Conservation (phyloP, 2,888 invertebrate genomes). For the Icerya purchasi region DNA sequence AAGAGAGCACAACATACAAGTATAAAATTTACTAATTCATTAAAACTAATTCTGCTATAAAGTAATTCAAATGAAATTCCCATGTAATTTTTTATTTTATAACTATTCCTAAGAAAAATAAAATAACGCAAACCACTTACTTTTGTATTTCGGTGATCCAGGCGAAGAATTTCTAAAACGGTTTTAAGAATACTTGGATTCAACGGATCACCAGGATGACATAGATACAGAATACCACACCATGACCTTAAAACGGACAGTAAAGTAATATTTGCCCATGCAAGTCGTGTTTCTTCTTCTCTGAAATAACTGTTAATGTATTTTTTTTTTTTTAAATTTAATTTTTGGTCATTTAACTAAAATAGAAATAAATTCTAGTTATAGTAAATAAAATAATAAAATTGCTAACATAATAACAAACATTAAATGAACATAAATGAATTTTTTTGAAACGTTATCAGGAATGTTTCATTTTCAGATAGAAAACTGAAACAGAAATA, state of each 20-base stretch:
- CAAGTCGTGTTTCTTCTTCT: conserved; percentile 11
- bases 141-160: conserved; percentile 24
- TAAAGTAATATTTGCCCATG: conserved; percentile 24
- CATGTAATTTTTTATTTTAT: too few relatives aligned
- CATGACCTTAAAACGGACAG: conserved; percentile 73
- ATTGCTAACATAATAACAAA: too few relatives aligned
- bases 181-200: conserved; percentile 20
- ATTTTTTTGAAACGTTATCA: too few relatives aligned
- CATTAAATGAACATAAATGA: too few relatives aligned
- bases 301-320: conserved; percentile 7
- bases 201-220: conserved; percentile 35
- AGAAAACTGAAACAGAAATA: too few relatives aligned
- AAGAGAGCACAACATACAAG: background rate
- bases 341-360: too few relatives aligned
- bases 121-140: conserved; percentile 31
- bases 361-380: too few relatives aligned
- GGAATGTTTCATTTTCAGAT: too few relatives aligned
- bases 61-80: background rate
- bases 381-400: too few relatives aligned
- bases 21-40: background rate
- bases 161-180: conserved; percentile 12
- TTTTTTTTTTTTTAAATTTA: too few relatives aligned
- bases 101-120: conserved; percentile 1
- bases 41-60: background rate
- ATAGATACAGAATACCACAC: conserved; percentile 74